These are phyloP conservation scores for Polyploca ridens DNA, from an alignment of 2,888 invertebrate genomes.

Conservation along the genomic window DNA sequence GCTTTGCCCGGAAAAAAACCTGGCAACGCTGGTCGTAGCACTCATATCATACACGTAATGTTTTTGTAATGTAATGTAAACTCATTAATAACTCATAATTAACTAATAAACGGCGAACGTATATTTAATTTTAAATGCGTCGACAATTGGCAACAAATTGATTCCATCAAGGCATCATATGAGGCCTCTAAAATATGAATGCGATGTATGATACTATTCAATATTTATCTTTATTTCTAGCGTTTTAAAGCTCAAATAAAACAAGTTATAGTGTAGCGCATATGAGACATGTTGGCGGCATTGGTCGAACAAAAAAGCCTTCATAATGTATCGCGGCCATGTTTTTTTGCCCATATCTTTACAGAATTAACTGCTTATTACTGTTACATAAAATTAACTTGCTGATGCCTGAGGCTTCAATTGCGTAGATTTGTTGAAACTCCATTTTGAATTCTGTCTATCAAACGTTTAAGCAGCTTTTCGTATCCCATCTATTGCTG, in stretches of 20 bases:
- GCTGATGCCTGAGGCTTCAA: neutral
- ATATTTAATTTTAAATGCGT: no score
- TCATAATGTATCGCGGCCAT: neutral
- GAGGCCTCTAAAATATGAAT: constrained; percentile 4
- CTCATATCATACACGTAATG: no score
- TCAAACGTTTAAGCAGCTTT: neutral
- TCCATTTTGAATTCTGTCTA: neutral
- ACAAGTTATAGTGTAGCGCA: neutral
- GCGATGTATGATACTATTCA: no score
- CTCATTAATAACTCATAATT: no score
- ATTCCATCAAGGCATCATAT: neutral
- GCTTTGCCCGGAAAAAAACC: no score
- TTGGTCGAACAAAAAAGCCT: neutral
- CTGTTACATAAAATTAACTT: constrained; percentile 4
- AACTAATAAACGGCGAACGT: neutral
- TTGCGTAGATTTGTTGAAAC: neutral
- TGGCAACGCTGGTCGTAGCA: no score
- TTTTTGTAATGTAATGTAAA: no score
- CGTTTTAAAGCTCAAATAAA: neutral
- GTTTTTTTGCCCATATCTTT: neutral
- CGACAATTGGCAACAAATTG: constrained; percentile 7
- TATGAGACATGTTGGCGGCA: neutral
- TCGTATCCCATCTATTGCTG: no score
- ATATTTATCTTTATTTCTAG: neutral
- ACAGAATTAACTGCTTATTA: neutral